phyloP scores from a whole-genome alignment of 2,888 invertebrate species.

The Apotomis turbidana region DNA sequence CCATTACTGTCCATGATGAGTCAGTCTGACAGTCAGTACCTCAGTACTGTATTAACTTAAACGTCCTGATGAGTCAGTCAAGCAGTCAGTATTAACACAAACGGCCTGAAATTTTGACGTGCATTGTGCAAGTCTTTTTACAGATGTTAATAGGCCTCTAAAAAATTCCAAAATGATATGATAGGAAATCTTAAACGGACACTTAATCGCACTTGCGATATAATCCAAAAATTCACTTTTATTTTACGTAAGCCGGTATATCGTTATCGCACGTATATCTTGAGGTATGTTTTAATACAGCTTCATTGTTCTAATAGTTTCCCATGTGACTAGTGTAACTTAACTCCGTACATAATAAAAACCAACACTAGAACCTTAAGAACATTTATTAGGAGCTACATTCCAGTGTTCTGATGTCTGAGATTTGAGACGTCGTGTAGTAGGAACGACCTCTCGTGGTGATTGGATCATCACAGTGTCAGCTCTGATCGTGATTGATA shows the following conservation, averaged over 20 bases:
- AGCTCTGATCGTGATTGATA: conserved; percentile 44
- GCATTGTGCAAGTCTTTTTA: no score
- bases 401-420: background rate
- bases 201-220: conserved; percentile 23
- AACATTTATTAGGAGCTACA: background rate
- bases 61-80: no score
- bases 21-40: no score
- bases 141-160: background rate
- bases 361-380: background rate
- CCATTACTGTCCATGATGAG: no score
- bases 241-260: conserved; percentile 22
- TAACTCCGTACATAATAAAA: conserved; percentile 6
- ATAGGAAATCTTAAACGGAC: conserved; percentile 7
- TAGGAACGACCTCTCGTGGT: conserved; percentile 63
- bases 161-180: background rate
- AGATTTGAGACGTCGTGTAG: conserved; percentile 46
- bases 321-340: conserved; percentile 59
- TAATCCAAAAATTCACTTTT: conserved; percentile 31
- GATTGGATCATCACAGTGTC: conserved; percentile 44
- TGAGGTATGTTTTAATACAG: conserved; percentile 40
- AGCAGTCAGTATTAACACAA: no score
- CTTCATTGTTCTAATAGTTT: conserved; percentile 65
- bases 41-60: no score
- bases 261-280: conserved; percentile 37
- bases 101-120: no score